Percentiles rank a stretch among this genome's conserved stretches.
Conservation (phyloP, 2,888 invertebrate species). For the Scaptomyza reducta region DNA sequence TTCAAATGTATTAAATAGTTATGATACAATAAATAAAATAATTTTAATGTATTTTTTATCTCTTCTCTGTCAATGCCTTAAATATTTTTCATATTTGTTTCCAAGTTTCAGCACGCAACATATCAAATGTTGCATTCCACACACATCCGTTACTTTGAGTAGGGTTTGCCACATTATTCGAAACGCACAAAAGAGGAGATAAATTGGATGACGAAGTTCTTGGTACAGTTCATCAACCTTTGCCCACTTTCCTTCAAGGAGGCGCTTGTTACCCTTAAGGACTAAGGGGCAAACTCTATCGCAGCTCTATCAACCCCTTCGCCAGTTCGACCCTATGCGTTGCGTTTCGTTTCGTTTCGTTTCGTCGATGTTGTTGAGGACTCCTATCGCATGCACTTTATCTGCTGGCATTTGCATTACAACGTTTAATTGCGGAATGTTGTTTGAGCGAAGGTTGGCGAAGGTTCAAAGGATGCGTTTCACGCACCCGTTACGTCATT, state of each 20-base stretch:
- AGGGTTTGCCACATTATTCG: constrained; percentile 14
- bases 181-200: constrained; percentile 21
- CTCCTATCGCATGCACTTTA: constrained; percentile 56
- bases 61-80: not conserved
- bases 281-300: constrained; percentile 22
- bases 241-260: constrained; percentile 33
- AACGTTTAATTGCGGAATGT: constrained; percentile 62
- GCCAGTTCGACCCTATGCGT: constrained; percentile 19
- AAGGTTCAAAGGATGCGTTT: constrained; percentile 52
- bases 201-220: constrained; percentile 26
- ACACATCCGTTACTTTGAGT: constrained; percentile 13
- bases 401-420: constrained; percentile 69
- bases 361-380: constrained; percentile 2
- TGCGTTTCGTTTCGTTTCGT: no score
- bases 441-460: not conserved
- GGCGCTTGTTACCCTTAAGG: constrained; percentile 32
- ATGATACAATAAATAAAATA: not conserved
- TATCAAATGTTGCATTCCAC: constrained; percentile 18
- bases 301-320: constrained; percentile 45
- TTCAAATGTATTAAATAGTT: no score
- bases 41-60: not conserved
- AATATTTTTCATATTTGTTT: not conserved
- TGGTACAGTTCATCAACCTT: constrained; percentile 44
- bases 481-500: constrained; percentile 72
- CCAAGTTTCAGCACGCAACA: not conserved